Base-by-base conservation (phyloP, 1,140 invertebrate genomes). In the Cardiocondyla obscurior region DNA sequence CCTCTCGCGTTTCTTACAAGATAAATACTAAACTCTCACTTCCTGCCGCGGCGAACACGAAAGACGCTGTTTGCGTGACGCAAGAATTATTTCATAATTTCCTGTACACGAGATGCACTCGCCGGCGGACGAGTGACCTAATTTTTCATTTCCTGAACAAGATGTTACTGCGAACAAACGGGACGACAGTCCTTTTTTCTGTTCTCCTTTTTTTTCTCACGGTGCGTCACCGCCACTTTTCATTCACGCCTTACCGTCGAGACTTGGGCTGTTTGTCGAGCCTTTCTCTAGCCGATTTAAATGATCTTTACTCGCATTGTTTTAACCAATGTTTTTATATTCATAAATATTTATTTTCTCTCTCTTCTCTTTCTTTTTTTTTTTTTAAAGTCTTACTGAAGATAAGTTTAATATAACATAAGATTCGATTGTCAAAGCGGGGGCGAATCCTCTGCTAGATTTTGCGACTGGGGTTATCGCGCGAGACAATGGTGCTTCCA, bases 81-180 rank as follows among this genome's bases (percentile, higher is more conserved):
- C 10, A 60, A 86, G 74, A 49, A 85, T 85, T 82, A 64, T 85
- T 86, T 77, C 70, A 53, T 82, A 77, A 83, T 82, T 69, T 82
- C 84, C 84, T 57, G 73, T 49, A 74, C 22, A 19, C 16, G 19
- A 64, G 82, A 84, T 77, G 49, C 62, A 81, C 44, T 30, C 64
- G 82, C 25, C 25, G 14, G 30, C 14, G 46, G 62, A 62, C 60
- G 53, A 44, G 62, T 84, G 76, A 85, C 76, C 85, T 76, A 85
- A 85, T 85, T 86, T 74, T 51, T 74, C 22, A 39, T 49, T 81
- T 58, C 64, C 7, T 16, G 16, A 30, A 30, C 33, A 58, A 14
- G 28, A 36, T 36, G 36, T 36, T 25, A 60, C 19, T 19, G 33
- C 2, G 16, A n/a, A 64, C 64, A 12, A 28, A 36, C 22, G 22